A percentile compares a stretch with the other conserved stretches of the same genome.
These are phyloP conservation scores for Zosterops lateralis DNA, from an alignment of 2,113 vertebrate species.

Conservation along the genomic window DNA sequence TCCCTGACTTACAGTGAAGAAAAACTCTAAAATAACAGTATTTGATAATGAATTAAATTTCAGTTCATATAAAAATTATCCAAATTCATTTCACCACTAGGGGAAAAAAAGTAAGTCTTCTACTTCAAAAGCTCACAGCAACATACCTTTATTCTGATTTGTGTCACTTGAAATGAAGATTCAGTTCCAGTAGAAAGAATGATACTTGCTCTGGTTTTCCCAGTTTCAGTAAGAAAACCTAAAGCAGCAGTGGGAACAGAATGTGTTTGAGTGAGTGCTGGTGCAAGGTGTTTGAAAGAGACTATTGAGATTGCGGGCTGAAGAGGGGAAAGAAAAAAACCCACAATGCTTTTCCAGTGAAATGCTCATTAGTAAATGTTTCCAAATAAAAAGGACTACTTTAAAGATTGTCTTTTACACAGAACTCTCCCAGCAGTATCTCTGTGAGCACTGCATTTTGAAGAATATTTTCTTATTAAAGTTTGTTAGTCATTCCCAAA, in stretches of 20 bases:
- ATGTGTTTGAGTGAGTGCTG: not conserved
- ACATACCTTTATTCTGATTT: constrained; percentile 92
- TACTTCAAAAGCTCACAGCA: not conserved
- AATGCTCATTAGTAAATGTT: not conserved
- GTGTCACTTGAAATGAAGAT: constrained; percentile 91
- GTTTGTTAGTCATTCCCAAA: not conserved
- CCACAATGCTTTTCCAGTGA: rapidly evolving
- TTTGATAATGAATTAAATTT: not conserved
- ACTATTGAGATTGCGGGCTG: not conserved
- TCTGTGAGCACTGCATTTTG: not conserved
- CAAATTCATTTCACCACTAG: not conserved
- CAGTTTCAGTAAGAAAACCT: constrained; percentile 96
- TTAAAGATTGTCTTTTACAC: not conserved
- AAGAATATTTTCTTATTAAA: not conserved
- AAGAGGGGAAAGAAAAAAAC: not conserved
- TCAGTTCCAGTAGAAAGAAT: constrained; percentile 92
- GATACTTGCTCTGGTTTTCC: constrained; percentile 88
- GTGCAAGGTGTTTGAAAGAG: not conserved
- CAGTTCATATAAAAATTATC: not conserved
- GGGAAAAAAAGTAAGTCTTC: not conserved
- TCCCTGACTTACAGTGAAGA: not conserved
- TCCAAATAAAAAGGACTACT: not conserved
- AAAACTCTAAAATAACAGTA: not conserved
- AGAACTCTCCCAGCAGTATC: not conserved
- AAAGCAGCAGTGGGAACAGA: not conserved